Conservation (phyloP, 2,888 invertebrate species). For the Heliconius cydno region DNA sequence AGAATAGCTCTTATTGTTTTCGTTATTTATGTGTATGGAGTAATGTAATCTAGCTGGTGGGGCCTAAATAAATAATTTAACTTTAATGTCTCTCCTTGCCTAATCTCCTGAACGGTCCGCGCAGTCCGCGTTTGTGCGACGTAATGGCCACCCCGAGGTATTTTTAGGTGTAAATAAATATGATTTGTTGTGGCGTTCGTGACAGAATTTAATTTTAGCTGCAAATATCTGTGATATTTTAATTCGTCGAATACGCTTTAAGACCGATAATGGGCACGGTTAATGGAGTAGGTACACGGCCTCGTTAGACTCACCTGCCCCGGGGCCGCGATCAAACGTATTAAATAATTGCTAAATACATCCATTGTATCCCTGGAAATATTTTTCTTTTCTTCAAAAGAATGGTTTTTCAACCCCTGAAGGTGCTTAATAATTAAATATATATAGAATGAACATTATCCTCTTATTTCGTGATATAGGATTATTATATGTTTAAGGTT, state of each 20-base stretch:
- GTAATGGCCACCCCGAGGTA: conserved; percentile 82
- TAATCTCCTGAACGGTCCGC: conserved; percentile 79
- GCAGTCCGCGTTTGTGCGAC: conserved; percentile 72
- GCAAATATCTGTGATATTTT: conserved; percentile 78
- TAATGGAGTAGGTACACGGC: conserved; percentile 40
- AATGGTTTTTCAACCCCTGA: conserved; percentile 14
- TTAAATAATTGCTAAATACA: conserved; percentile 40
- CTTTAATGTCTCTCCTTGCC: conserved; percentile 83
- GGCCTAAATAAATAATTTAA: conserved; percentile 83
- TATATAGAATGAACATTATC: background rate
- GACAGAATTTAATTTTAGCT: conserved; percentile 81
- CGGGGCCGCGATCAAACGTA: conserved; percentile 37
- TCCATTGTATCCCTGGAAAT: conserved; percentile 30
- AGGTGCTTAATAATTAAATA: conserved; percentile 24
- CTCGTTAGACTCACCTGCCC: conserved; percentile 45
- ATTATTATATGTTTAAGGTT: background rate
- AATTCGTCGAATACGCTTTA: conserved; percentile 65
- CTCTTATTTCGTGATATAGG: conserved; percentile 5
- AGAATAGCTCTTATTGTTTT: conserved; percentile 84
- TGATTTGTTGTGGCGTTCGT: conserved; percentile 81
- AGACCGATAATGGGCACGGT: conserved; percentile 52
- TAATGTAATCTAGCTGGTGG: conserved; percentile 82
- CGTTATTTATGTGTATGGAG: conserved; percentile 84
- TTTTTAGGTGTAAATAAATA: conserved; percentile 84
- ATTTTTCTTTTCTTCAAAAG: conserved; percentile 24